These are phyloP conservation scores for Oryzaephilus surinamensis DNA, from an alignment of 1,140 invertebrate species.

Conservation along the genomic window DNA sequence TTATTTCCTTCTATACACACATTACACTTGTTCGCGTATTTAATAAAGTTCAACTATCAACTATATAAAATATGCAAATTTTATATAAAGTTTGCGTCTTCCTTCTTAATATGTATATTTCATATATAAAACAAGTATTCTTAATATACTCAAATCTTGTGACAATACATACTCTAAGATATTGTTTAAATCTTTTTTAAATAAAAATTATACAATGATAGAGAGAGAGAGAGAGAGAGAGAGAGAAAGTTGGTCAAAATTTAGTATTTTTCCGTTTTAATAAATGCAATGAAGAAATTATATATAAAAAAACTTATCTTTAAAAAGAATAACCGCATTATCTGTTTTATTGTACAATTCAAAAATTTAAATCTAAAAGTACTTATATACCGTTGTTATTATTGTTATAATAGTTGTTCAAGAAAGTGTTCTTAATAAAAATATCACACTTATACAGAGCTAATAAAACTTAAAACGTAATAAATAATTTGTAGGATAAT, in stretches of 20 bases:
- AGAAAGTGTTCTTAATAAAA: conserved; percentile 5
- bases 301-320: conserved; percentile 5
- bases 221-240: too few relatives aligned
- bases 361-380: conserved; percentile 7
- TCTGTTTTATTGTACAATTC: conserved; percentile 1
- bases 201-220: conserved; percentile 5
- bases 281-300: conserved; percentile 2
- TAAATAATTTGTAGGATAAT: not conserved
- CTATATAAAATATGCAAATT: too few relatives aligned
- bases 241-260: too few relatives aligned
- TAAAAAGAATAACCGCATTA: conserved; percentile 2
- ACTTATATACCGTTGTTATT: conserved; percentile 13
- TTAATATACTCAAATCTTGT: conserved; percentile 33
- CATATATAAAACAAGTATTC: conserved; percentile 15
- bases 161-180: conserved; percentile 32
- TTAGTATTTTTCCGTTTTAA: too few relatives aligned
- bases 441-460: not conserved
- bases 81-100: too few relatives aligned
- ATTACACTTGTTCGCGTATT: too few relatives aligned
- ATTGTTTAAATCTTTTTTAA: conserved; percentile 15
- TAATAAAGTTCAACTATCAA: too few relatives aligned
- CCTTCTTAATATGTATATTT: conserved; percentile 11
- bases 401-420: conserved; percentile 12
- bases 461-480: not conserved
- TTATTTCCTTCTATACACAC: too few relatives aligned